phyloP scores from a whole-genome alignment of 37 sponge, comb jelly and placozoan genomes.

The Halichondria panicea region DNA sequence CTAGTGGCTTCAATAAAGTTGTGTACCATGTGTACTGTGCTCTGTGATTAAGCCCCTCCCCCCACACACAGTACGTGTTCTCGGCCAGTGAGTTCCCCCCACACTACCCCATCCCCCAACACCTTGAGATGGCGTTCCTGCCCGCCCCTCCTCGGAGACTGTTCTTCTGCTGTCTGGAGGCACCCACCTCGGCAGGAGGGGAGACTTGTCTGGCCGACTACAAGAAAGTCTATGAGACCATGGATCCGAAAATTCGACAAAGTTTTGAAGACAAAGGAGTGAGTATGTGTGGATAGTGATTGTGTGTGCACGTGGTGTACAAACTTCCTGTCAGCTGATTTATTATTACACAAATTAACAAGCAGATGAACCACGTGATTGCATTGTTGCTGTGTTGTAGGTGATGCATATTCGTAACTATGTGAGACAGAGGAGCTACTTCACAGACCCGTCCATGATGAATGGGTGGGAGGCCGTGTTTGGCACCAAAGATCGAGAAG shows the following conservation, averaged over 20 bases:
- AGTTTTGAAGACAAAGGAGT: conserved; percentile 76
- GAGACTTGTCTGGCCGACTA: conserved; percentile 77
- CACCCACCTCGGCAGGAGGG: conserved; percentile 65
- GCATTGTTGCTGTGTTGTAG: conserved; percentile 12
- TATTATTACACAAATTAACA: no score
- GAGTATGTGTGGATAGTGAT: neutral
- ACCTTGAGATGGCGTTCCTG: conserved; percentile 78
- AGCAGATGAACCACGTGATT: neutral
- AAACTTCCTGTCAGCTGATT: no score
- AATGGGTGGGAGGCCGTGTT: conserved; percentile 78
- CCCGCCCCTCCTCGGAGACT: conserved; percentile 62
- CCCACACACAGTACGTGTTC: conserved; percentile 71
- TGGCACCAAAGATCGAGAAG: conserved; percentile 45
- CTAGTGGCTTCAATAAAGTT: no score
- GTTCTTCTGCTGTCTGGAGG: conserved; percentile 78
- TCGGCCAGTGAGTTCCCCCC: conserved; percentile 74
- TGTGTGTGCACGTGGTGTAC: no score
- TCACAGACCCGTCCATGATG: conserved; percentile 63
- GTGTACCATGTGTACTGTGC: no score
- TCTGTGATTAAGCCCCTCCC: no score
- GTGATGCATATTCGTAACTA: conserved; percentile 65
- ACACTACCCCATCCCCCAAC: conserved; percentile 70
- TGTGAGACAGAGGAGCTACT: conserved; percentile 8
- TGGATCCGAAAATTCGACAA: conserved; percentile 53
- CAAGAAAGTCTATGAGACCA: conserved; percentile 56